Percentiles rank a stretch among this genome's conserved stretches.
phyloP scores from a whole-genome alignment of 2,888 invertebrate species.

The Phoronis australis region DNA sequence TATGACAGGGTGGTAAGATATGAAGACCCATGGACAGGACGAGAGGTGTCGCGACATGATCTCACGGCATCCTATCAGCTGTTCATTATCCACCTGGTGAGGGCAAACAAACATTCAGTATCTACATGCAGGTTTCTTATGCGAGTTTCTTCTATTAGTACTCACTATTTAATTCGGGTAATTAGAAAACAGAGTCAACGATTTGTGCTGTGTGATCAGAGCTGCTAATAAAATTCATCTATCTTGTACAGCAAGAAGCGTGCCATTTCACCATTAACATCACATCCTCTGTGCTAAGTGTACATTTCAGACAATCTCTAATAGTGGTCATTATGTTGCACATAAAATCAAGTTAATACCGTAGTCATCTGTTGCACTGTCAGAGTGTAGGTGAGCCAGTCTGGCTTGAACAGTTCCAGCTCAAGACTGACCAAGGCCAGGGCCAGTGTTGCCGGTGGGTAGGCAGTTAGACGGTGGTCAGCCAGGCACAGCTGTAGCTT shows the following conservation, averaged over 20 bases:
- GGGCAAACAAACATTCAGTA: constrained; percentile 4
- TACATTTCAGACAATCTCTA: neutral
- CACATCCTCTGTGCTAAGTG: neutral
- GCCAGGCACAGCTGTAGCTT: constrained; percentile 56
- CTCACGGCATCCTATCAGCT: constrained; percentile 40
- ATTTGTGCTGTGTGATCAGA: neutral
- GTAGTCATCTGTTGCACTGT: constrained; percentile 38
- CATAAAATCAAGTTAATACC: too few relatives aligned
- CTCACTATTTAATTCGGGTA: too few relatives aligned
- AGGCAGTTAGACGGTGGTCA: constrained; percentile 62
- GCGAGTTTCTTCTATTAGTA: too few relatives aligned
- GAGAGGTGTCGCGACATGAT: constrained; percentile 24
- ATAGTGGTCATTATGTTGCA: neutral
- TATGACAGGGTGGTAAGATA: constrained; percentile 21
- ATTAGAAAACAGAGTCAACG: neutral
- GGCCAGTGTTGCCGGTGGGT: constrained; percentile 70
- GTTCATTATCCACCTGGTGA: constrained; percentile 33
- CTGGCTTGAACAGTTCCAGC: constrained; percentile 37
- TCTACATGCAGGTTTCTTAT: neutral
- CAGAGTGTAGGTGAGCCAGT: constrained; percentile 41
- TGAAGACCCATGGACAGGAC: constrained; percentile 18
- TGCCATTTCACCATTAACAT: constrained; percentile 1
- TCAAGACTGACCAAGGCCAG: constrained; percentile 71
- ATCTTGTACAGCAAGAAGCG: neutral
- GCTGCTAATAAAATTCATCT: neutral